These are phyloP conservation scores for Volucella zonaria DNA, from an alignment of 2,888 invertebrate genomes.

Conservation along the genomic window DNA sequence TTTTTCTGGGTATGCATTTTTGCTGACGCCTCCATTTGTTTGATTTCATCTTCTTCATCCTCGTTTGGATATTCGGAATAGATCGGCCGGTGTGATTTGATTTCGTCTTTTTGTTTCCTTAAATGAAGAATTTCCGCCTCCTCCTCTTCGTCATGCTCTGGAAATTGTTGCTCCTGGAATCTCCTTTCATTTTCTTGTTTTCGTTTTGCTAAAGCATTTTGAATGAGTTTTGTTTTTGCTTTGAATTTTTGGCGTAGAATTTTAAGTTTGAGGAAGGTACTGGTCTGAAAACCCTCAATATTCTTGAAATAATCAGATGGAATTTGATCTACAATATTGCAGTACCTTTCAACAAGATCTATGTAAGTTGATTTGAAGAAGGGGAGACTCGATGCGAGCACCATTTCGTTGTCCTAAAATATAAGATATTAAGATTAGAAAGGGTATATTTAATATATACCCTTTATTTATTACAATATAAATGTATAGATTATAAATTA, in stretches of 20 bases:
- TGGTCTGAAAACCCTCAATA: conserved; percentile 85
- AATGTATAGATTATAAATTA: too few species aligned
- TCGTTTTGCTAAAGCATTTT: conserved; percentile 77
- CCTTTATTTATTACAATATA: too few species aligned
- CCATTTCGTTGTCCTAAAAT: conserved; percentile 75
- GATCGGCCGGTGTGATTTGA: not conserved
- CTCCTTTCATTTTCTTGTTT: conserved; percentile 63
- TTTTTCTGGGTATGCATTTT: not conserved
- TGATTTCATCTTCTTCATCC: conserved; percentile 17
- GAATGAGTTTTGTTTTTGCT: conserved; percentile 83
- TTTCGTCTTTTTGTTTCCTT: conserved; percentile 77
- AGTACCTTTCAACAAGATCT: conserved; percentile 86
- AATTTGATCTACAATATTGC: conserved; percentile 86
- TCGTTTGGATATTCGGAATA: conserved; percentile 28
- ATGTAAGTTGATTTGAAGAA: conserved; percentile 84
- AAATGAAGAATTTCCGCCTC: conserved; percentile 36
- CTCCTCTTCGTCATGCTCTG: conserved; percentile 57
- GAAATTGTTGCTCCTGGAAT: conserved; percentile 52
- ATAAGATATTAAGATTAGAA: not conserved
- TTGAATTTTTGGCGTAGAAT: conserved; percentile 85
- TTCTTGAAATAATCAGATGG: conserved; percentile 85
- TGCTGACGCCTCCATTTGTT: too few species aligned
- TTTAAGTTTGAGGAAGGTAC: conserved; percentile 85
- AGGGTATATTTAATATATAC: too few species aligned
- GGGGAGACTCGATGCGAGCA: conserved; percentile 76